Percentiles rank a stretch among this genome's conserved stretches.
These are phyloP conservation scores for Mirza zaza DNA, from an alignment of 2,113 vertebrate genomes.

Conservation along the genomic window DNA sequence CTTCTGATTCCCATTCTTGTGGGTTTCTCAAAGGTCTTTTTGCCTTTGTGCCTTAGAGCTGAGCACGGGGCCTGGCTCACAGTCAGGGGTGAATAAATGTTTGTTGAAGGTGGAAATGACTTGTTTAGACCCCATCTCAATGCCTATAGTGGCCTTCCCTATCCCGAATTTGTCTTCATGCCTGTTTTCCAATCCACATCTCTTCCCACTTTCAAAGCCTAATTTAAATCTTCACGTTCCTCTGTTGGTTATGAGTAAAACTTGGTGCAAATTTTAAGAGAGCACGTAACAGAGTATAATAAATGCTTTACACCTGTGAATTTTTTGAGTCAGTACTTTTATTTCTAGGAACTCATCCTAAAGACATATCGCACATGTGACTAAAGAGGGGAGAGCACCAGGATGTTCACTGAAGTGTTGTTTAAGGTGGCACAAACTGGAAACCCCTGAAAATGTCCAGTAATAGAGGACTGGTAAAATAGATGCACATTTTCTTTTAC, in stretches of 20 bases:
- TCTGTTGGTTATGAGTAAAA: neutral
- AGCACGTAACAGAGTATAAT: neutral
- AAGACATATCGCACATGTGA: neutral
- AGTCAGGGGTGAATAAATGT: neutral
- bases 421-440: neutral
- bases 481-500: neutral
- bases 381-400: neutral
- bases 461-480: neutral
- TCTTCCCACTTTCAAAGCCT: neutral
- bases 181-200: neutral
- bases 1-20: neutral
- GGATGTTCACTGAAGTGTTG: neutral
- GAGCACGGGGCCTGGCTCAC: neutral
- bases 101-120: neutral
- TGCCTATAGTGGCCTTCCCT: neutral
- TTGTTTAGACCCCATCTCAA: neutral
- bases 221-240: neutral
- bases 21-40: neutral
- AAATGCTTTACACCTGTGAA: neutral
- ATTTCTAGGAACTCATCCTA: conserved; percentile 13
- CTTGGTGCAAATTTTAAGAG: conserved; percentile 11
- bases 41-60: neutral
- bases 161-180: neutral
- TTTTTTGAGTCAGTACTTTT: neutral
- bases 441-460: neutral